phyloP scores from a whole-genome alignment of 2,113 vertebrate genomes.

The Ophiodon elongatus region DNA sequence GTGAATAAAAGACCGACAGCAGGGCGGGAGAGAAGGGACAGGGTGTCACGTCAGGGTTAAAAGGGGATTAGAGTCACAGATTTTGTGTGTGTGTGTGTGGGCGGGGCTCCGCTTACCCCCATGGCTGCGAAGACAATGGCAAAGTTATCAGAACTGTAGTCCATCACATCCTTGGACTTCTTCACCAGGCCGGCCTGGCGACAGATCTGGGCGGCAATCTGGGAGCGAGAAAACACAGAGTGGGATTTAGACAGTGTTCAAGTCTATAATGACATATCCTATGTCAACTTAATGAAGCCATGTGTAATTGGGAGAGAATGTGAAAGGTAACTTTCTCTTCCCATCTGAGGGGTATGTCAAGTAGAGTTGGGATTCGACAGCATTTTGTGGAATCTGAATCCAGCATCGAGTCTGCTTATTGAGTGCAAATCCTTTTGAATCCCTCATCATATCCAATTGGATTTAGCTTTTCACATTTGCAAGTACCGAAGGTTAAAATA shows the following conservation, averaged over 20 bases:
- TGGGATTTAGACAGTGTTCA: neutral
- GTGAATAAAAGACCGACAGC: slow-evolving; percentile 70
- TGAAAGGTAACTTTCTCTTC: neutral
- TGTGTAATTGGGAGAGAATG: neutral
- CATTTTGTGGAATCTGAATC: neutral
- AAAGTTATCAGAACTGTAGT: slow-evolving; percentile 88
- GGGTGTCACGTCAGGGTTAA: slow-evolving; percentile 72
- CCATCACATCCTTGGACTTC: slow-evolving; percentile 88
- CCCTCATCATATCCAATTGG: neutral
- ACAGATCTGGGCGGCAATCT: slow-evolving; percentile 90
- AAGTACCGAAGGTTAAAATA: neutral
- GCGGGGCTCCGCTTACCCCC: slow-evolving; percentile 80
- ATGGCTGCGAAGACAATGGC: slow-evolving; percentile 89
- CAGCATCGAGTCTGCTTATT: neutral
- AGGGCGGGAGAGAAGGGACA: slow-evolving; percentile 37
- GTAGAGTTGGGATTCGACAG: neutral
- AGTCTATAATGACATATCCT: no score
- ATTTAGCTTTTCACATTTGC: neutral
- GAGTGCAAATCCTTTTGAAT: neutral
- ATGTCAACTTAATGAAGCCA: neutral
- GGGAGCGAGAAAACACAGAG: neutral
- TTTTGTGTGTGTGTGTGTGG: neutral
- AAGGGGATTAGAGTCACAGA: slow-evolving; percentile 64
- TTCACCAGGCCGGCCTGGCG: slow-evolving; percentile 87
- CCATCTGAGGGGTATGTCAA: neutral